phyloP scores from a whole-genome alignment of 2,113 vertebrate species.

The Gambusia affinis region DNA sequence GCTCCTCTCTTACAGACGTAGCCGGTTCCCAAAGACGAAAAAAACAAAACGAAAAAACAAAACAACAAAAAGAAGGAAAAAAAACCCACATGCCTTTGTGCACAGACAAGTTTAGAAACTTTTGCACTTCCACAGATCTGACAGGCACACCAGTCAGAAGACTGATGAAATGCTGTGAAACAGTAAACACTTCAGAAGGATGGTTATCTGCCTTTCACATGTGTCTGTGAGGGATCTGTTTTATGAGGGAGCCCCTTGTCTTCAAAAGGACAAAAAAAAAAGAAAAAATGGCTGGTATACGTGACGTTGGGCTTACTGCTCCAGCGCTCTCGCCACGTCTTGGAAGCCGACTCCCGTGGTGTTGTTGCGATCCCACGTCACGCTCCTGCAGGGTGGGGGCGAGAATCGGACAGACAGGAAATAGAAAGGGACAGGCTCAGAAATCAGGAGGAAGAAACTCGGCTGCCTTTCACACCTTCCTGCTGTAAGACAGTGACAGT shows the following conservation, averaged over 20 bases:
- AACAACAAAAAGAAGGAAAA: neutral
- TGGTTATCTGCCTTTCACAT: constrained; percentile 41
- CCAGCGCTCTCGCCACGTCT: constrained; percentile 89
- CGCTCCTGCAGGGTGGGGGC: constrained; percentile 78
- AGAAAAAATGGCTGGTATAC: neutral
- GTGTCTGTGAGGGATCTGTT: constrained; percentile 32
- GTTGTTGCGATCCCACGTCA: constrained; percentile 91
- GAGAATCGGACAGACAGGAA: constrained; percentile 42
- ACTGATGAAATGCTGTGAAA: constrained; percentile 73
- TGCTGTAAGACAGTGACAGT: neutral
- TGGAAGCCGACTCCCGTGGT: constrained; percentile 88
- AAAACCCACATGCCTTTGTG: constrained; percentile 13
- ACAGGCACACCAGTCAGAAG: constrained; percentile 42
- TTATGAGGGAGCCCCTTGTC: constrained; percentile 5
- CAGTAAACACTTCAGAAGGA: constrained; percentile 44
- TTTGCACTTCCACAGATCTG: constrained; percentile 28
- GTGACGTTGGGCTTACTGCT: constrained; percentile 83
- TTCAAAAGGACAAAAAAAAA: neutral
- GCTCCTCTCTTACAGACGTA: constrained; percentile 30
- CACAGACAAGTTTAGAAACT: constrained; percentile 17
- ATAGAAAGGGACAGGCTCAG: constrained; percentile 24
- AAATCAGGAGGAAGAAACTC: constrained; percentile 26
- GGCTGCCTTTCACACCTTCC: constrained; percentile 9
- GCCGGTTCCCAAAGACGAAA: constrained; percentile 28
- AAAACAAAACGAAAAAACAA: no score